Evolutionary conservation across 2,113 vertebrate species (phyloP).

Genomic region (Mesoclemmys tuberculata): DNA sequence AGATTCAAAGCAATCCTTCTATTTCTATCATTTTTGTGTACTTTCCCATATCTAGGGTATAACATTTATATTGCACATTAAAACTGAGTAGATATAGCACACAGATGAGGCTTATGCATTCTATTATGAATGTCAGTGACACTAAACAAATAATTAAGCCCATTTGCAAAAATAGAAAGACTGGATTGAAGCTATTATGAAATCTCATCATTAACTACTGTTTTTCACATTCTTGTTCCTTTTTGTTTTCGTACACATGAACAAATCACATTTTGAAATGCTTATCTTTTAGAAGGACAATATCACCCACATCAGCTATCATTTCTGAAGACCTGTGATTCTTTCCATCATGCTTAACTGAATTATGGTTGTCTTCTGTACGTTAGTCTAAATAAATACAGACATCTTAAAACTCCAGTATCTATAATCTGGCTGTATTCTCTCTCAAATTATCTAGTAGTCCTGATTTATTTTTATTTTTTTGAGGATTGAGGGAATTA

Average conservation of each 20-base stretch:
- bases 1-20: neutral
- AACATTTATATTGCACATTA: neutral
- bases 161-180: neutral
- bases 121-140: neutral
- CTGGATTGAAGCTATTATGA: neutral
- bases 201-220: neutral
- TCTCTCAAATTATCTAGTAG: neutral
- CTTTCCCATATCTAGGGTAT: neutral
- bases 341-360: neutral
- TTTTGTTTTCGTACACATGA: neutral
- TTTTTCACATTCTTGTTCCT: neutral
- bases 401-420: neutral
- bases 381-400: neutral
- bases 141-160: neutral
- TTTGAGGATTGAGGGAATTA: neutral
- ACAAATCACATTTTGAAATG: neutral
- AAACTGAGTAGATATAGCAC: neutral
- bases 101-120: neutral
- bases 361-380: neutral
- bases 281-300: neutral
- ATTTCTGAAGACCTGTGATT: neutral
- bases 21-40: neutral
- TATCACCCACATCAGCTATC: neutral
- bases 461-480: too few species aligned
- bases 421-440: accelerated